phyloP scores from a whole-genome alignment of 2,888 invertebrate species.

The Lochmaea crataegi region DNA sequence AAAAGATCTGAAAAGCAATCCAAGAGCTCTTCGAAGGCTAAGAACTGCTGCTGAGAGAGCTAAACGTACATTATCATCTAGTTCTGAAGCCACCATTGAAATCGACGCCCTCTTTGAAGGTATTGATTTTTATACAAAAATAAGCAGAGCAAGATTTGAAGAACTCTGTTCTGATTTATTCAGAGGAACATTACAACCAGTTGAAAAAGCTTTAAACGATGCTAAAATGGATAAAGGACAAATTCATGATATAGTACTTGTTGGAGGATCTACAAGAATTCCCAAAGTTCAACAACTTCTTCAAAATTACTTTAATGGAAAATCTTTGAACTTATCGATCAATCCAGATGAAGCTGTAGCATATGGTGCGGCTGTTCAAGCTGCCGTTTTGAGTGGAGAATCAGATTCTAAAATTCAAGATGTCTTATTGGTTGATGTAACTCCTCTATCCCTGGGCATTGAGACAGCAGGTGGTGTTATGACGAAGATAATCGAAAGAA shows the following conservation, averaged over 20 bases:
- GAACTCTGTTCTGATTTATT: constrained; percentile 78
- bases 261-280: constrained; percentile 84
- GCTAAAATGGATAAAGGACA: constrained; percentile 80
- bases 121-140: constrained; percentile 77
- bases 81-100: constrained; percentile 80
- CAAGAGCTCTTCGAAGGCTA: constrained; percentile 76
- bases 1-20: constrained; percentile 72
- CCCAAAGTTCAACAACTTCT: constrained; percentile 82
- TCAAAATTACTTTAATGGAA: constrained; percentile 79
- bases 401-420: constrained; percentile 80
- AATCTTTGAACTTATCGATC: constrained; percentile 59
- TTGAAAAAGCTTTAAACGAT: constrained; percentile 81
- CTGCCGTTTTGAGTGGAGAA: constrained; percentile 59
- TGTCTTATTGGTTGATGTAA: constrained; percentile 76
- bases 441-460: constrained; percentile 77
- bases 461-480: constrained; percentile 86
- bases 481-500: constrained; percentile 71
- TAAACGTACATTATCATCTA: constrained; percentile 82
- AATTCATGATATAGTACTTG: constrained; percentile 83
- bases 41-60: constrained; percentile 83
- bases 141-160: constrained; percentile 82
- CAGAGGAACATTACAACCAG: constrained; percentile 74
- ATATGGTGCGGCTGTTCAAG: constrained; percentile 61
- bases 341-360: constrained; percentile 63
- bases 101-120: constrained; percentile 82